phyloP scores from a whole-genome alignment of 2,113 vertebrate genomes.

The Cephalopholis sonnerati region DNA sequence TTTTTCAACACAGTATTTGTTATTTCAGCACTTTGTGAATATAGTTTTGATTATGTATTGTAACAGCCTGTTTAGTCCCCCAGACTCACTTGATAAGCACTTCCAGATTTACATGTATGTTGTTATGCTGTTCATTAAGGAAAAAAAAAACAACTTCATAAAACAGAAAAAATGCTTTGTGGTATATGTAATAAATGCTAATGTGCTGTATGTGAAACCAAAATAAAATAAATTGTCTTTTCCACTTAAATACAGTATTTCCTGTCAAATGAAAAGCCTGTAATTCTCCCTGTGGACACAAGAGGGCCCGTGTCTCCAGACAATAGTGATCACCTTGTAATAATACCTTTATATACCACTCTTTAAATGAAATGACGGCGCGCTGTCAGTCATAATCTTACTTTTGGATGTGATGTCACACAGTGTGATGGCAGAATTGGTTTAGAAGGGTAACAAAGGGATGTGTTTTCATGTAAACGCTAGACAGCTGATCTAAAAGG shows the following conservation, averaged over 20 bases:
- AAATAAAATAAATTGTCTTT: slow-evolving; percentile 65
- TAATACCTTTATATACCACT: slow-evolving; percentile 31
- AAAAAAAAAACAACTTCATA: neutral
- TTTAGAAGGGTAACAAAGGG: neutral
- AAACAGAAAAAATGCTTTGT: slow-evolving; percentile 43
- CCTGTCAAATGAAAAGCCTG: slow-evolving; percentile 21
- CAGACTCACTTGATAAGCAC: slow-evolving; percentile 50
- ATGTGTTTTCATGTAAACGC: neutral
- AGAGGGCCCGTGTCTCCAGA: slow-evolving; percentile 59
- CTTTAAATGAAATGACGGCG: neutral
- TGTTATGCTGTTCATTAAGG: slow-evolving; percentile 49
- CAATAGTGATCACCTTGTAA: slow-evolving; percentile 41
- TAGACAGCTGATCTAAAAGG: neutral
- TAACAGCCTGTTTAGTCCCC: slow-evolving; percentile 39
- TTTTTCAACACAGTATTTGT: slow-evolving; percentile 48
- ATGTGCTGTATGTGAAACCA: slow-evolving; percentile 67
- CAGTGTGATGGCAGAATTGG: neutral
- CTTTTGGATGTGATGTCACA: neutral
- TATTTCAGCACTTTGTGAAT: slow-evolving; percentile 61
- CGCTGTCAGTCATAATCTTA: neutral
- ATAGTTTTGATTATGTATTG: slow-evolving; percentile 53
- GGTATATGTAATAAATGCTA: slow-evolving; percentile 57
- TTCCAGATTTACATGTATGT: slow-evolving; percentile 58
- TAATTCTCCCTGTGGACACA: slow-evolving; percentile 49
- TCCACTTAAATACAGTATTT: slow-evolving; percentile 5